phyloP scores from a whole-genome alignment of 1,140 invertebrate species.

The Drosophila santomea region DNA sequence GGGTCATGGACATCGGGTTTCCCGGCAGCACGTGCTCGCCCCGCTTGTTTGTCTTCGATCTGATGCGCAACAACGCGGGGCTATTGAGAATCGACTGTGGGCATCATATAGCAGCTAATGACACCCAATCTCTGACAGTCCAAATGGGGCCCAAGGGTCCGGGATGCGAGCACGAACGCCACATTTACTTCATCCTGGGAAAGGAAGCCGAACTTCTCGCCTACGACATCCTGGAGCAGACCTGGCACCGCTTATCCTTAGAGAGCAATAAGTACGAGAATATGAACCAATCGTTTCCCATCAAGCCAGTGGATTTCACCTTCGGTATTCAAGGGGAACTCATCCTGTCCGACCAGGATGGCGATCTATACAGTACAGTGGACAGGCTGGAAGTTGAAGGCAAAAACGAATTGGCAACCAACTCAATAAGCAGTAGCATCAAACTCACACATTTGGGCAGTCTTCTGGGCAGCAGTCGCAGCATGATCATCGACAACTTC shows the following conservation, averaged over 20 bases:
- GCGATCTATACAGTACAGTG: conserved; percentile 60
- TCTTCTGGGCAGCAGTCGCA: conserved; percentile 66
- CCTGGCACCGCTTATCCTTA: conserved; percentile 52
- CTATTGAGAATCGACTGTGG: conserved; percentile 73
- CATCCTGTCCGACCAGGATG: conserved; percentile 63
- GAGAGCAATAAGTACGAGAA: conserved; percentile 66
- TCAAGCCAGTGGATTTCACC: conserved; percentile 68
- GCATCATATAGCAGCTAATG: conserved; percentile 43
- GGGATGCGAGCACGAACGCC: conserved; percentile 64
- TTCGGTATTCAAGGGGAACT: conserved; percentile 62
- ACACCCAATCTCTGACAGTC: conserved; percentile 49
- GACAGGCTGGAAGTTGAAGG: conserved; percentile 32
- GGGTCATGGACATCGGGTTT: conserved; percentile 77
- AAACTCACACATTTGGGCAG: conserved; percentile 60
- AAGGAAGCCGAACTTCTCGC: conserved; percentile 56
- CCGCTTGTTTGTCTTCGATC: conserved; percentile 76
- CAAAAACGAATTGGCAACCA: background rate
- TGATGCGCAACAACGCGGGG: conserved; percentile 72
- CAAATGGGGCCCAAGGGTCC: conserved; percentile 63
- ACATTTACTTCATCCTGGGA: conserved; percentile 69
- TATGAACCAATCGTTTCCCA: conserved; percentile 63
- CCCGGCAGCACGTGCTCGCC: conserved; percentile 53
- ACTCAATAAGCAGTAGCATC: conserved; percentile 13
- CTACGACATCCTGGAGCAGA: conserved; percentile 80
- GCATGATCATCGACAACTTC: conserved; percentile 64